These are phyloP conservation scores for Phalacrocorax pelagicus DNA, from an alignment of 2,113 vertebrate species.

Conservation along the genomic window DNA sequence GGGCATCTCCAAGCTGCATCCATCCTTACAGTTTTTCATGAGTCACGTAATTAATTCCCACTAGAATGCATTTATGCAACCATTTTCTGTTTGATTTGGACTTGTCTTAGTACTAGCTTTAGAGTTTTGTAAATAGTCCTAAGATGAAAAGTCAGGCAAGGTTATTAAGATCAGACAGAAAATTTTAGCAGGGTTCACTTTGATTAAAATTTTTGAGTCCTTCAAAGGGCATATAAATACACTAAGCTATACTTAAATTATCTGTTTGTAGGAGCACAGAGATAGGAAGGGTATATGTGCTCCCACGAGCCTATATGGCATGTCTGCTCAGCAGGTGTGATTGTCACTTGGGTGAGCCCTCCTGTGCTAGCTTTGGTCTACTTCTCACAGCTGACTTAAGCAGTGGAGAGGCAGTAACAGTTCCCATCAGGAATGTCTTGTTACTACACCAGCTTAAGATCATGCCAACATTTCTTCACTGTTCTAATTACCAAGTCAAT, in stretches of 20 bases:
- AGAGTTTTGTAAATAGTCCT: not conserved
- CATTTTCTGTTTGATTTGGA: conserved; percentile 4
- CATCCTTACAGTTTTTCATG: not conserved
- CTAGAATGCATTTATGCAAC: not conserved
- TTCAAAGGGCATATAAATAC: not conserved
- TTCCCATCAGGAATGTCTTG: not conserved
- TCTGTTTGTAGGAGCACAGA: not conserved
- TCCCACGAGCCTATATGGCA: rapidly evolving
- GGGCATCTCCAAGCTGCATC: conserved; percentile 12
- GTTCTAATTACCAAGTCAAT: not conserved
- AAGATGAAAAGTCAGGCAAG: not conserved
- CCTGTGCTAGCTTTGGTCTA: not conserved
- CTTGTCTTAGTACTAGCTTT: not conserved
- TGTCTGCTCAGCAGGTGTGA: not conserved
- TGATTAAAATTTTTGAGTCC: not conserved
- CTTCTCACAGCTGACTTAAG: not conserved
- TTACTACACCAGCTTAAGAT: not conserved
- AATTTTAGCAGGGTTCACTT: not conserved
- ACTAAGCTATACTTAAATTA: not conserved
- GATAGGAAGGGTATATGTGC: not conserved
- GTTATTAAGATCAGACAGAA: not conserved
- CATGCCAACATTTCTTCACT: not conserved
- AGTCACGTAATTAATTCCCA: not conserved
- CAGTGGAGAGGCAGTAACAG: not conserved
- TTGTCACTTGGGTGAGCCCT: not conserved